Evolutionary conservation across 2,113 vertebrate species (phyloP), one percentile per base, ranked within the genome.

Genomic region (Tricholaema leucomelas): DNA sequence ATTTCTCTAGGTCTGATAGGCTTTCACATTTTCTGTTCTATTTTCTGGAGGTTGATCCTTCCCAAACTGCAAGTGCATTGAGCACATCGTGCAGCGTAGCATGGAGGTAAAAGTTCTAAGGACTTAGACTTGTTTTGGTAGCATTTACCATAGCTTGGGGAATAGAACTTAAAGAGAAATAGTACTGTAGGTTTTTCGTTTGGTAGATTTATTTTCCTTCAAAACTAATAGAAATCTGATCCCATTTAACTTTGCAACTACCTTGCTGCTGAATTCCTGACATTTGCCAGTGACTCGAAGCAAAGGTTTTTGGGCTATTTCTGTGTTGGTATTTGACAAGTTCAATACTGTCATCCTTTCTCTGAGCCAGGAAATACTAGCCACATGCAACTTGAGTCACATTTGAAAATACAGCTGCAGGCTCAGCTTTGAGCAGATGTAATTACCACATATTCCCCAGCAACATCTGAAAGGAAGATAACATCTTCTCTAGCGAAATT

Each of bases 151-250:
- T 36, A 8, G 59, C n/a, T 15, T 38, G 30, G 20, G 36, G 10
- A n/a, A 61, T 21, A 56, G 44, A 52, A 63, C 4, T 60, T 42
- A 42, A 0, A 7, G 16, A 52, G 23, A 84, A 75, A 76, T 33
- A 8, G 18, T 8, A 4, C 21, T 40, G 12, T 2, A 12, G 3
- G 0, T 6, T 58, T 60, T 59, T 65, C 33, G 4, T 5, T 46
- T 2, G 0, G 3, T 14, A 48, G 1, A 4, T 40, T 84, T 17
- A 50, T 74, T 84, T 85, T 63, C 59, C 48, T 66, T 55, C 4
- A 40, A 88, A 46, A 84, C 23, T 21, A 60, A 63, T 31, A 16
- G 8, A 81, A 65, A 61, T 20, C 69, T 75, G 23, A 3, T 15
- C 70, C 54, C 36, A n/a, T 46, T 81, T 35, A 88, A 44, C 15